Conservation (phyloP, 2,888 invertebrate genomes). For the Microctonus aethiopoides region DNA sequence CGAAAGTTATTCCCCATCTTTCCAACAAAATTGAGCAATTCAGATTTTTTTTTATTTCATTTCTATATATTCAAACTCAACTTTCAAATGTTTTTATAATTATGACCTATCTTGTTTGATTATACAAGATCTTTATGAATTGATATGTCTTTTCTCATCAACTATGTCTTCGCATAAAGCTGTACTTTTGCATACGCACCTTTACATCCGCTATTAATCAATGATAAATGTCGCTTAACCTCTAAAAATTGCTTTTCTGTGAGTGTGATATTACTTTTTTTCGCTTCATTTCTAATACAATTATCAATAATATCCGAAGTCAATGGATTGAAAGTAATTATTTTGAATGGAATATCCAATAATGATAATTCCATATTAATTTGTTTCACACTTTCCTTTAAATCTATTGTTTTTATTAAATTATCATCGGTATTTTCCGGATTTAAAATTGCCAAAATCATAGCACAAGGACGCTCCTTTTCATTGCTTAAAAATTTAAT, state of each 20-base stretch:
- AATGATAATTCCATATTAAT: conserved; percentile 42
- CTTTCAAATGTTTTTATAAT: background rate
- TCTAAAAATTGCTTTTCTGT: conserved; percentile 43
- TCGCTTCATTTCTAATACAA: conserved; percentile 54
- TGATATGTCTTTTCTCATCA: background rate
- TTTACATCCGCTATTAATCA: conserved; percentile 57
- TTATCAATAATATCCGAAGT: conserved; percentile 47
- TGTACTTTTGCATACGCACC: conserved; percentile 59
- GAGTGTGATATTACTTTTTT: conserved; percentile 45
- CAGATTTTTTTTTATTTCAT: background rate
- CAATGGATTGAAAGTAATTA: conserved; percentile 50
- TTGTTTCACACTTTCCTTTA: conserved; percentile 39
- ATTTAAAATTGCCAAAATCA: conserved; percentile 54
- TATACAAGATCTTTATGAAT: background rate
- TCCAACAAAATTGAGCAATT: background rate
- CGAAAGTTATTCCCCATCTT: background rate
- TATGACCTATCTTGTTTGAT: conserved; percentile 14
- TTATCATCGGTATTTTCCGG: conserved; percentile 46
- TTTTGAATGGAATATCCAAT: conserved; percentile 35
- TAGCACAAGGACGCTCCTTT: conserved; percentile 44
- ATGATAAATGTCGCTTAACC: conserved; percentile 48
- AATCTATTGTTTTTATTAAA: conserved; percentile 43
- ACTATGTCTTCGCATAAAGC: conserved; percentile 27
- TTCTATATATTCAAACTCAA: background rate
- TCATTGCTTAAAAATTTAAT: conserved; percentile 37